Evolutionary conservation across 1,140 invertebrate species (phyloP).

Genomic region (Phocides pigmalion): DNA sequence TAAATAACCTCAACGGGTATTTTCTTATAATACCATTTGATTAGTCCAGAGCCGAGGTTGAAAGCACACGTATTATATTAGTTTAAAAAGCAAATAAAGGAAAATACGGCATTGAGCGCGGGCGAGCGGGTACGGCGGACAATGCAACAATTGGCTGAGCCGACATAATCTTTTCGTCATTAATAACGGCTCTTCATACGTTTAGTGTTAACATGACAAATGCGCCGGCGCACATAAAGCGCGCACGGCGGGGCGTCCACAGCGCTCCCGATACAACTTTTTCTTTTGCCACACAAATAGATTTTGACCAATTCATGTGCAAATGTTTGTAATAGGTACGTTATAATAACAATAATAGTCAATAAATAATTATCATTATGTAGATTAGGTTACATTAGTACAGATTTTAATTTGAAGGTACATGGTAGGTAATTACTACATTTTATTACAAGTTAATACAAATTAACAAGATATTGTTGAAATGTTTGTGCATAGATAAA

Average conservation of each 20-base stretch:
- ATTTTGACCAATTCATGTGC: not conserved
- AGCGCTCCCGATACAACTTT: conserved; percentile 48
- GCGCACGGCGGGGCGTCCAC: conserved; percentile 58
- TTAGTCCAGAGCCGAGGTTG: conserved; percentile 2
- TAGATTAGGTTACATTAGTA: no score
- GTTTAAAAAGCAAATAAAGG: conserved; percentile 64
- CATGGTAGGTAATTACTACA: no score
- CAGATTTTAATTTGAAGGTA: no score
- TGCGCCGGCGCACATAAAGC: conserved; percentile 58
- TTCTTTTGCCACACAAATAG: conserved; percentile 48
- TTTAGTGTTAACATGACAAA: conserved; percentile 81
- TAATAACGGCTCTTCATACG: conserved; percentile 77
- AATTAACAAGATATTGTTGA: no score
- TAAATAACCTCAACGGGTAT: not conserved
- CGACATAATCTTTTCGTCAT: conserved; percentile 74
- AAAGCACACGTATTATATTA: conserved; percentile 37
- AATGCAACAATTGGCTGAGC: conserved; percentile 63
- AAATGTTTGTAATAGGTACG: not conserved
- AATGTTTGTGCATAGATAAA: no score
- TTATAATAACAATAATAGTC: no score
- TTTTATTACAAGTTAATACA: no score
- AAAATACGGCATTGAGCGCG: conserved; percentile 51
- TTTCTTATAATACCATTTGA: not conserved
- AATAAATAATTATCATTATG: no score
- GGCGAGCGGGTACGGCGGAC: conserved; percentile 45